A percentile compares a stretch with the other conserved stretches of the same genome.
phyloP scores from a whole-genome alignment of 2,888 invertebrate genomes.

The Polymixis flavicincta region DNA sequence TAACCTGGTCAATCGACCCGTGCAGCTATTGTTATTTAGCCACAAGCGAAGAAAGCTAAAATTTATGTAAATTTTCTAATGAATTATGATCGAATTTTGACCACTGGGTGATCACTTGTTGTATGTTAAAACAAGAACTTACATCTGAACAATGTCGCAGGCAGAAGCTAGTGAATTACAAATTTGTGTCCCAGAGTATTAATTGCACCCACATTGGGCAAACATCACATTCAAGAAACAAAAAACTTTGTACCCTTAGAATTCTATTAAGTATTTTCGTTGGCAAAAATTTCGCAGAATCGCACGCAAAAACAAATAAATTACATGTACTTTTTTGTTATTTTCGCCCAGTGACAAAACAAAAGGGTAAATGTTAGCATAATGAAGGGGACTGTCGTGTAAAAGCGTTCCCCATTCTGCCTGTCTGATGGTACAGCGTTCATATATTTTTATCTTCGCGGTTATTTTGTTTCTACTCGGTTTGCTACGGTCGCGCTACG shows the following conservation, averaged over 20 bases:
- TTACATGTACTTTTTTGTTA: slow-evolving; percentile 51
- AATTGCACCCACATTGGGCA: not conserved
- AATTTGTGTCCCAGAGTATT: not conserved
- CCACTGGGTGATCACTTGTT: too few species aligned
- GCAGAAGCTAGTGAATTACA: not conserved
- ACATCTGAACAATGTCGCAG: too few species aligned
- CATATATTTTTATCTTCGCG: slow-evolving; percentile 65
- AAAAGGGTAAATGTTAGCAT: slow-evolving; percentile 54
- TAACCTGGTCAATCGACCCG: too few species aligned
- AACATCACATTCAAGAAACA: not conserved
- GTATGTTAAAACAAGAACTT: not conserved
- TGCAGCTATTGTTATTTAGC: too few species aligned
- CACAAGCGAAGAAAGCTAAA: too few species aligned
- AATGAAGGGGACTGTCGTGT: slow-evolving; percentile 50
- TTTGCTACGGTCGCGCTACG: slow-evolving; percentile 62
- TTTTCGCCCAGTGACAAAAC: slow-evolving; percentile 57
- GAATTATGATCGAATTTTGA: too few species aligned
- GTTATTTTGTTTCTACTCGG: slow-evolving; percentile 58
- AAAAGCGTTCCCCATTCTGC: slow-evolving; percentile 45
- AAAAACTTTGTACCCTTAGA: slow-evolving; percentile 3
- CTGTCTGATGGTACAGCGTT: slow-evolving; percentile 36
- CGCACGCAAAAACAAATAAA: slow-evolving; percentile 35
- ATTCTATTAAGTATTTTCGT: slow-evolving; percentile 25
- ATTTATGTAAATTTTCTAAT: too few species aligned
- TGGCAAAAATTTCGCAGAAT: slow-evolving; percentile 13